These are phyloP conservation scores for Cheilosia scutellata DNA, from an alignment of 2,888 invertebrate species.

Conservation along the genomic window DNA sequence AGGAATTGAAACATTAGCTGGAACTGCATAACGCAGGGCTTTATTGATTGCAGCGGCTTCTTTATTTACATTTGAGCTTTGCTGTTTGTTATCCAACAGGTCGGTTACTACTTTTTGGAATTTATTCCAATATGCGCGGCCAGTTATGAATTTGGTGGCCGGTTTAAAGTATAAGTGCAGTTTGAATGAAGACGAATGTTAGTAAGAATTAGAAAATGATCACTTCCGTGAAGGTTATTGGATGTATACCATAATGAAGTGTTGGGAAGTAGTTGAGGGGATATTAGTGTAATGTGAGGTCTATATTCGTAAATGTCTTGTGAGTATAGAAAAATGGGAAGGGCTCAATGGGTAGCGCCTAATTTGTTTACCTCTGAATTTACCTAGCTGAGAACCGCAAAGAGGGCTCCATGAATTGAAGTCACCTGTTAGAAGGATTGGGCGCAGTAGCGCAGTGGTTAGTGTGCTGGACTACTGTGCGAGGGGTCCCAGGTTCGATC, in stretches of 20 bases:
- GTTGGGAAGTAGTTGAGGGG: too few species aligned
- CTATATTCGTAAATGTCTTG: not conserved
- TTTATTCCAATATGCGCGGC: not conserved
- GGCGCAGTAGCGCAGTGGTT: too few species aligned
- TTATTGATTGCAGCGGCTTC: not conserved
- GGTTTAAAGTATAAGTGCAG: too few species aligned
- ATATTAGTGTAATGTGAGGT: too few species aligned
- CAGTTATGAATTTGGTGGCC: not conserved
- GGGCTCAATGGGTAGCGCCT: not conserved
- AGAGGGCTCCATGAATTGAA: not conserved
- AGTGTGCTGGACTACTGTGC: too few species aligned
- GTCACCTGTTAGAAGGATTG: not conserved
- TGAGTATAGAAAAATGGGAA: not conserved
- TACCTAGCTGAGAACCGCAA: not conserved
- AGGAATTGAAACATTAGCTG: not conserved
- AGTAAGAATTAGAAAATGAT: not conserved
- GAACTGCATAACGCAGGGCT: not conserved
- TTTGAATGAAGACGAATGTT: not conserved
- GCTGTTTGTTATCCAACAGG: not conserved
- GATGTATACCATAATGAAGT: too few species aligned
- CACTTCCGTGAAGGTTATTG: not conserved
- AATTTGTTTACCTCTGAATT: not conserved
- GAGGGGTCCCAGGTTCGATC: too few species aligned
- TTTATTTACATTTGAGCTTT: too few species aligned
- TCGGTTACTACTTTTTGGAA: not conserved